phyloP scores from a whole-genome alignment of 1,140 invertebrate species.

The Drosophila cardini region DNA sequence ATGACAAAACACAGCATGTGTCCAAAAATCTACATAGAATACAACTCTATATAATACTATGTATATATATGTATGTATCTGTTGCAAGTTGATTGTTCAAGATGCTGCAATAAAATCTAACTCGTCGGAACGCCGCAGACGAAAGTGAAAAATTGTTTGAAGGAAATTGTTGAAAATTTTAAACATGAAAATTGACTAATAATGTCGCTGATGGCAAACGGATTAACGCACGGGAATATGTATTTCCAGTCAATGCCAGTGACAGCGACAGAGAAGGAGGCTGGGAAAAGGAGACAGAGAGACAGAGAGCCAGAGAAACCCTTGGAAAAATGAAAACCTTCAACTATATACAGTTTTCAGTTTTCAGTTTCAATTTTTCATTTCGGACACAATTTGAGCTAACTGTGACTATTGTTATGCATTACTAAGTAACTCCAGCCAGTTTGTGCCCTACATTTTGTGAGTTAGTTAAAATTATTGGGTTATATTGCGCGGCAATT shows the following conservation, averaged over 20 bases:
- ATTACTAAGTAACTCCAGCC: constrained; percentile 59
- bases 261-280: too few relatives aligned
- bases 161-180: constrained; percentile 16
- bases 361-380: constrained; percentile 13
- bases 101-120: constrained; percentile 84
- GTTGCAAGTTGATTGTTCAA: constrained; percentile 71
- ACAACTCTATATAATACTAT: too few relatives aligned
- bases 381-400: constrained; percentile 10
- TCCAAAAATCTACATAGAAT: constrained; percentile 7
- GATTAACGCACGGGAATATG: constrained; percentile 63
- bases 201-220: constrained; percentile 81
- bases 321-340: constrained; percentile 29
- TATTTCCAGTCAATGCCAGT: constrained; percentile 24
- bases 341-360: not conserved
- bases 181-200: constrained; percentile 74
- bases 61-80: too few relatives aligned
- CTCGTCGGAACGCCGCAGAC: constrained; percentile 46
- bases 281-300: too few relatives aligned
- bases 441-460: constrained; percentile 38
- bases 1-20: constrained; percentile 57
- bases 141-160: constrained; percentile 32
- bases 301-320: not conserved
- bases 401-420: constrained; percentile 57
- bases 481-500: constrained; percentile 83
- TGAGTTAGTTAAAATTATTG: constrained; percentile 81